Evolutionary conservation across 2,888 invertebrate species (phyloP).

Genomic region (Ischnura elegans): DNA sequence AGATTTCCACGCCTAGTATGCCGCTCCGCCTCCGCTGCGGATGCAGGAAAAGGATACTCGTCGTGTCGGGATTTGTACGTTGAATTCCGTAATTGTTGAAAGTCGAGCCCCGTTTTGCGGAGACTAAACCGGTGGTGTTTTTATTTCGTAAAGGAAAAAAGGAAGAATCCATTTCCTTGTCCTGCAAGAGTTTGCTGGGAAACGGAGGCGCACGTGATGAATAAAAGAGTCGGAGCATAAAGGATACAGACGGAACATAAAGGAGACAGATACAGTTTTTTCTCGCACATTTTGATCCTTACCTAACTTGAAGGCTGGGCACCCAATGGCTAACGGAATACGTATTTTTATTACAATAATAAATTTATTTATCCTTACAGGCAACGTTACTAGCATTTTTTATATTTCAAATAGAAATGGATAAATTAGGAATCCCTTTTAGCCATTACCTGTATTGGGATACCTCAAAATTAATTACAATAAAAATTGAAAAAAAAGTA

Average conservation of each 20-base stretch:
- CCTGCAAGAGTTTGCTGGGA: background rate
- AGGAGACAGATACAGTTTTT: background rate
- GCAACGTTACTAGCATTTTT: too few species aligned
- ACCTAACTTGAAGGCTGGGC: background rate
- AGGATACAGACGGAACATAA: too few species aligned
- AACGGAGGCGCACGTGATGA: background rate
- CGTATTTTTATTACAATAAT: too few species aligned
- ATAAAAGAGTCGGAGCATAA: background rate
- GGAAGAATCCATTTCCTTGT: background rate
- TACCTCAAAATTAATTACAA: too few species aligned
- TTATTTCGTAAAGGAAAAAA: background rate
- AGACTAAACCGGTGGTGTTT: background rate
- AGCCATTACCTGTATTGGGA: too few species aligned
- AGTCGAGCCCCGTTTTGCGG: background rate
- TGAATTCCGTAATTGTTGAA: background rate
- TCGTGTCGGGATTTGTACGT: background rate
- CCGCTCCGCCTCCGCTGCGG: background rate
- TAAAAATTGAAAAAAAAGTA: too few species aligned
- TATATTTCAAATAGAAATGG: too few species aligned
- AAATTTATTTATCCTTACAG: too few species aligned
- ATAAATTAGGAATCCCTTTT: too few species aligned
- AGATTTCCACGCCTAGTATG: background rate
- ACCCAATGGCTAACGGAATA: too few species aligned
- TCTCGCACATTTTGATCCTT: background rate
- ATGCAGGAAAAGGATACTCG: background rate